A percentile compares a stretch with the other conserved stretches of the same genome.
These are phyloP conservation scores for Sphaerolaimus hirsutus DNA, from an alignment of 2,888 invertebrate species.

Conservation along the genomic window DNA sequence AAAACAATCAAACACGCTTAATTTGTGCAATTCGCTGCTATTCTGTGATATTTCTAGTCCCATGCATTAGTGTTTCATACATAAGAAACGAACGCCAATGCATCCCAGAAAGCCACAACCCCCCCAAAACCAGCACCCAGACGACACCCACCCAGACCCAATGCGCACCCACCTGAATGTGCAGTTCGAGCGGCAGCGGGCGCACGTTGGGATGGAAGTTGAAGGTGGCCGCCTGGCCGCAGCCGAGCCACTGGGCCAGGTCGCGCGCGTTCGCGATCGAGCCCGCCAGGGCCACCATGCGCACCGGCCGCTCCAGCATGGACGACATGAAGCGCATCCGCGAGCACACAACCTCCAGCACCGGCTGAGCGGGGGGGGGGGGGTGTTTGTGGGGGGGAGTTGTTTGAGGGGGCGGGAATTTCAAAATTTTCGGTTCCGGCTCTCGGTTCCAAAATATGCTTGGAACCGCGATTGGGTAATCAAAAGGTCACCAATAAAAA, in stretches of 20 bases:
- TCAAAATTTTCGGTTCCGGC: too few relatives aligned
- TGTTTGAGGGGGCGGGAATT: too few relatives aligned
- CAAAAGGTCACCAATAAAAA: too few relatives aligned
- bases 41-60: too few relatives aligned
- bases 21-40: too few relatives aligned
- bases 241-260: slow-evolving; percentile 83
- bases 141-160: too few relatives aligned
- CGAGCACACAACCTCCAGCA: slow-evolving; percentile 68
- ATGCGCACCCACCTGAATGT: slow-evolving; percentile 40
- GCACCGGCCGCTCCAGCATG: slow-evolving; percentile 45
- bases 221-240: slow-evolving; percentile 70
- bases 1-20: too few relatives aligned
- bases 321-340: slow-evolving; percentile 67
- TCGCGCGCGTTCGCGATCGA: slow-evolving; percentile 77
- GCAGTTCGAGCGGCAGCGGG: slow-evolving; percentile 74
- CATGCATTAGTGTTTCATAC: background rate
- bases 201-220: slow-evolving; percentile 96
- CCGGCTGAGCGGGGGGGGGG: slow-evolving; percentile 44
- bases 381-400: too few relatives aligned
- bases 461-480: too few relatives aligned
- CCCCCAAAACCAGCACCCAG: background rate
- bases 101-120: background rate
- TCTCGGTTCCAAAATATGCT: too few relatives aligned
- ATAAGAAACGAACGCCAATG: background rate
- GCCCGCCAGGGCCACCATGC: slow-evolving; percentile 74